phyloP scores from a whole-genome alignment of 1,140 invertebrate species.

The Ruditapes philippinarum region DNA sequence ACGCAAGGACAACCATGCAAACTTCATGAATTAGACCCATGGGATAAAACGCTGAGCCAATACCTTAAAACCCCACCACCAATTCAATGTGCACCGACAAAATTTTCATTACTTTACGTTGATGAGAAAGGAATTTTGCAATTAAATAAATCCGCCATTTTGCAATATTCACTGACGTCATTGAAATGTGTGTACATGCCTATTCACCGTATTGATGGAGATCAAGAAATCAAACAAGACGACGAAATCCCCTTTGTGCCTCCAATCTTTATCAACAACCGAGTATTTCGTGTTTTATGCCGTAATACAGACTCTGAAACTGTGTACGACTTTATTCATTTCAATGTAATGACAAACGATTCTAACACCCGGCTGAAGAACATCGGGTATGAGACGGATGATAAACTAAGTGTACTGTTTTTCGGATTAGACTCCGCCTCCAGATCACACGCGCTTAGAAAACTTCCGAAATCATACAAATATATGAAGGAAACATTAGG shows the following conservation, averaged over 20 bases:
- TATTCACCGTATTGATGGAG: conserved; percentile 13
- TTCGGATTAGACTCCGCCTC: conserved; percentile 73
- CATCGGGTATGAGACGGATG: conserved; percentile 37
- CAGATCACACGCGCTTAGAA: conserved; percentile 59
- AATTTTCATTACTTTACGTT: conserved; percentile 42
- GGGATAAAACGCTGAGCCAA: conserved; percentile 35
- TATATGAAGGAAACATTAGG: conserved; percentile 86
- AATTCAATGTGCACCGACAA: neutral
- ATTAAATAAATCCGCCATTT: conserved; percentile 37
- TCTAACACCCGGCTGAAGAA: neutral
- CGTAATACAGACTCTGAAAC: neutral
- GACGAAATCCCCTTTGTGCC: conserved; percentile 11
- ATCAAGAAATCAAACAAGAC: neutral
- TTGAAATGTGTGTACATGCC: conserved; percentile 45
- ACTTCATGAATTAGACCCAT: conserved; percentile 54
- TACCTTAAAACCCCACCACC: neutral
- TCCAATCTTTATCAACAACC: conserved; percentile 32
- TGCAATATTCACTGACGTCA: conserved; percentile 1
- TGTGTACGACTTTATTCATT: conserved; percentile 51
- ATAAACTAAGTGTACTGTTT: conserved; percentile 33
- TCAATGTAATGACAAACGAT: conserved; percentile 34
- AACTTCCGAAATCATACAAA: conserved; percentile 68
- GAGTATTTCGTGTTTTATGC: conserved; percentile 40
- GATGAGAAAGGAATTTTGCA: conserved; percentile 46
- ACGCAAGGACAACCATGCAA: conserved; percentile 37